Evolutionary conservation across 2,888 invertebrate species (phyloP).

Genomic region (Alcis repandata): DNA sequence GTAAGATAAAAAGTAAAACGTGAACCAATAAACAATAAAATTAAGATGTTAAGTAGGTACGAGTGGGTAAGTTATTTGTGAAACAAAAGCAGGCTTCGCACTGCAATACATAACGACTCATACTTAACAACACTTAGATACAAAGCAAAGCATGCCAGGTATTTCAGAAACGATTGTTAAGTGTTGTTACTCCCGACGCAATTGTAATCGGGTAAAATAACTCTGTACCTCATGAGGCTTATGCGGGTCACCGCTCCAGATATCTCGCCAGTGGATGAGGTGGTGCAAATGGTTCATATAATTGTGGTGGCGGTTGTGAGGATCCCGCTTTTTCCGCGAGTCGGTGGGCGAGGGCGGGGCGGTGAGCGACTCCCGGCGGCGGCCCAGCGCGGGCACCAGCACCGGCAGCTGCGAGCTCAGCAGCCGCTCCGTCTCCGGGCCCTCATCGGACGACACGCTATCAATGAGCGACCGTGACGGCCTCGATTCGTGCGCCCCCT

Average conservation of each 20-base stretch:
- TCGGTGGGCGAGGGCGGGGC: slow-evolving; percentile 84
- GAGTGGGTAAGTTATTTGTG: slow-evolving; percentile 25
- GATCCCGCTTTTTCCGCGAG: slow-evolving; percentile 75
- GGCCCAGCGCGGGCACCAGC: slow-evolving; percentile 64
- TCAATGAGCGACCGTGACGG: slow-evolving; percentile 72
- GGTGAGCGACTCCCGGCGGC: slow-evolving; percentile 74
- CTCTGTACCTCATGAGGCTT: slow-evolving; percentile 77
- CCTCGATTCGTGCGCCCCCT: slow-evolving; percentile 65
- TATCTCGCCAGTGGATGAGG: slow-evolving; percentile 82
- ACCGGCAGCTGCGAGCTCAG: slow-evolving; percentile 67
- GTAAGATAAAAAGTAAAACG: slow-evolving; percentile 4
- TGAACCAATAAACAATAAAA: slow-evolving; percentile 5
- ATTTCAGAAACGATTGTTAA: slow-evolving; percentile 45
- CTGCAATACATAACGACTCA: slow-evolving; percentile 43
- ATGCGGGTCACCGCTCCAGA: slow-evolving; percentile 81
- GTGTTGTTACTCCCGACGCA: slow-evolving; percentile 38
- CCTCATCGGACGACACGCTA: slow-evolving; percentile 80
- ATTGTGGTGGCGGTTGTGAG: slow-evolving; percentile 73
- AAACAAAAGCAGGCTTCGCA: slow-evolving; percentile 45
- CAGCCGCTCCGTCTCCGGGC: slow-evolving; percentile 78
- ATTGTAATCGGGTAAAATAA: slow-evolving; percentile 34
- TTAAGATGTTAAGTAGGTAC: slow-evolving; percentile 12
- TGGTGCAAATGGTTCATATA: slow-evolving; percentile 82
- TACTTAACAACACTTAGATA: slow-evolving; percentile 46
- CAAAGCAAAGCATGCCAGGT: slow-evolving; percentile 50